These are phyloP conservation scores for Ephestia elutella DNA, from an alignment of 1,140 invertebrate species.

Conservation along the genomic window DNA sequence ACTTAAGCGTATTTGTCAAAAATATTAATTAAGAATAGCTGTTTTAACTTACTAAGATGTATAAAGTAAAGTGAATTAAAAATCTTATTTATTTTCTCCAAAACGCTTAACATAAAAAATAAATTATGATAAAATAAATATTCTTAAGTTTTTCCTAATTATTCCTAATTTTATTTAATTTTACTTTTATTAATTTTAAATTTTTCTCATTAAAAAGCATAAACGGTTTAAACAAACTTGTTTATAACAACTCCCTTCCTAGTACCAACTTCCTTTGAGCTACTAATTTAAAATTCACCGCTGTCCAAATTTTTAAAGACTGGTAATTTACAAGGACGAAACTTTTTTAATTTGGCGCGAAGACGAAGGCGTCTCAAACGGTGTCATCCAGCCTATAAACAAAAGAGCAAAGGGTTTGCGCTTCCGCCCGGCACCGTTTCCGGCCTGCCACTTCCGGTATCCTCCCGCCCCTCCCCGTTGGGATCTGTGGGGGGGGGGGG, in stretches of 20 bases:
- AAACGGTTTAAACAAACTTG: not conserved
- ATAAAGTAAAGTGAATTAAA: too few relatives aligned
- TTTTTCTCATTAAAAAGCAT: too few relatives aligned
- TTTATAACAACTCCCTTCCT: not conserved
- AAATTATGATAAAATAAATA: too few relatives aligned
- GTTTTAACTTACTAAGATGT: too few relatives aligned
- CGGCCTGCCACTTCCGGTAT: constrained; percentile 40
- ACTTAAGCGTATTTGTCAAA: too few relatives aligned
- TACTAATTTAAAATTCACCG: not conserved
- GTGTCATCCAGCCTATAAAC: constrained; percentile 31
- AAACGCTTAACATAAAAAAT: too few relatives aligned
- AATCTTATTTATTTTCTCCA: too few relatives aligned
- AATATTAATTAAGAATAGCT: too few relatives aligned
- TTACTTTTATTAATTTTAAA: not conserved
- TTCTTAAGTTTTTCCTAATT: too few relatives aligned
- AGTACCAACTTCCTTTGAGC: not conserved
- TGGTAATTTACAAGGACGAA: constrained; percentile 13
- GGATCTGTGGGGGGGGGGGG: not conserved
- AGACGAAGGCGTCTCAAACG: not conserved
- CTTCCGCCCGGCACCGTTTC: constrained; percentile 48
- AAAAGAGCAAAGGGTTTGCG: constrained; percentile 52
- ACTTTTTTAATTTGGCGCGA: not conserved
- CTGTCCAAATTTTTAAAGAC: not conserved
- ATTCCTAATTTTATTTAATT: not conserved
- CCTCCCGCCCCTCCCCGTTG: constrained; percentile 7